Conservation (phyloP, 2,113 vertebrate genomes). For the Gymnogyps californianus region DNA sequence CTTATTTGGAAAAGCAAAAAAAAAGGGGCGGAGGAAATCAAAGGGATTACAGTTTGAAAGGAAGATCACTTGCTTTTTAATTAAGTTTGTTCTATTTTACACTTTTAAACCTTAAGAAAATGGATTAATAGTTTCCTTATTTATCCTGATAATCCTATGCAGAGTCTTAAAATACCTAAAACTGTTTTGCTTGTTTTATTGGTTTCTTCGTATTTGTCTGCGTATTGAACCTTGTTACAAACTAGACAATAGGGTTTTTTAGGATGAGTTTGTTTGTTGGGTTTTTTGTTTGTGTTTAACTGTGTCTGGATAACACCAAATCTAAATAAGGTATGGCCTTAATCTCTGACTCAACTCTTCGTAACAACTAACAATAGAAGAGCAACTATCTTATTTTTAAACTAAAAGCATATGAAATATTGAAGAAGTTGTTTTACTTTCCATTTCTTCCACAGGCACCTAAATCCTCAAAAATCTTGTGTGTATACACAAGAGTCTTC, state of each 20-base stretch:
- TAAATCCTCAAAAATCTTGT: neutral
- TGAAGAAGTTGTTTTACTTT: neutral
- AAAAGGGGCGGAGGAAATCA: neutral
- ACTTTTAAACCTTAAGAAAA: neutral
- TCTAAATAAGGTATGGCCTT: neutral
- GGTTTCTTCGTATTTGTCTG: neutral
- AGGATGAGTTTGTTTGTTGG: neutral
- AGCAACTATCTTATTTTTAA: neutral
- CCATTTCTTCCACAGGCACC: neutral
- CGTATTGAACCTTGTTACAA: neutral
- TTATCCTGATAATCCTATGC: neutral
- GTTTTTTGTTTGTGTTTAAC: neutral
- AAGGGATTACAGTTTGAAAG: neutral
- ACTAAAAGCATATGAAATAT: neutral
- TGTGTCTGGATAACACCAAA: neutral
- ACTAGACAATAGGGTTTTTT: rapidly evolving
- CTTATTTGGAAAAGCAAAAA: neutral
- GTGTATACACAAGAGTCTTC: neutral
- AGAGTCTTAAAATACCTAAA: neutral
- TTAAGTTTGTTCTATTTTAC: neutral
- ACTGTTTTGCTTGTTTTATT: neutral
- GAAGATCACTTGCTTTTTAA: neutral
- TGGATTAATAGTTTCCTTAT: neutral
- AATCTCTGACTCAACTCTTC: neutral
- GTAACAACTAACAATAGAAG: neutral